A percentile compares a stretch with the other conserved stretches of the same genome.
Conservation (phyloP, 1,140 invertebrate species). For the Drosophila miranda region DNA sequence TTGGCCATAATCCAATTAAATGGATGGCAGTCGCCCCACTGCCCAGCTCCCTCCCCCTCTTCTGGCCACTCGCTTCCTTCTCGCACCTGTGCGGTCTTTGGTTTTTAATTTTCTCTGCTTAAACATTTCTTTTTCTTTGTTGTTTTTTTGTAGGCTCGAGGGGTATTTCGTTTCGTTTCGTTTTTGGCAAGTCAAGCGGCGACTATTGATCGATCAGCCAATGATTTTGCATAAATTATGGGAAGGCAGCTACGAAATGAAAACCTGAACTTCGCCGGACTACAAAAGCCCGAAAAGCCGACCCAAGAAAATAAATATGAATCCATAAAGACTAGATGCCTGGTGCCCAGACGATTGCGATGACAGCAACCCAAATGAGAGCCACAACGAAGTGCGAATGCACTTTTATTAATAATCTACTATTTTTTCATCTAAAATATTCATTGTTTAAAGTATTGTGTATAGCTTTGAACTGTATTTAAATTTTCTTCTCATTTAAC, state of each 20-base stretch:
- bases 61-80: slow-evolving; percentile 51
- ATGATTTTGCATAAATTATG: slow-evolving; percentile 80
- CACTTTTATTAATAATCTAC: neutral
- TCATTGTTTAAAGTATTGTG: no score
- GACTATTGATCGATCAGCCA: slow-evolving; percentile 73
- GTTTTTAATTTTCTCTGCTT: slow-evolving; percentile 41
- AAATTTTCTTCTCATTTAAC: no score
- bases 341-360: no score
- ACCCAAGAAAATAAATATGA: slow-evolving; percentile 35
- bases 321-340: slow-evolving; percentile 1
- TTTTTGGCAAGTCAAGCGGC: slow-evolving; percentile 47
- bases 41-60: no score
- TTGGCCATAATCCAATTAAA: slow-evolving; percentile 77
- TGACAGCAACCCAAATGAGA: no score
- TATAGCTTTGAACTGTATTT: no score
- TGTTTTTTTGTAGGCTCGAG: slow-evolving; percentile 5
- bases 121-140: slow-evolving; percentile 25
- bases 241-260: slow-evolving; percentile 29
- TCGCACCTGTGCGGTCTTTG: slow-evolving; percentile 63
- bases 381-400: neutral
- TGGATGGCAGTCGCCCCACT: slow-evolving; percentile 49
- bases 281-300: slow-evolving; percentile 64
- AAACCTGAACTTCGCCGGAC: slow-evolving; percentile 47
- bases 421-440: no score
- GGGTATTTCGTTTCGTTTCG: slow-evolving; percentile 12